Conservation (phyloP, 2,888 invertebrate genomes). For the Apomyelois bistriatella region DNA sequence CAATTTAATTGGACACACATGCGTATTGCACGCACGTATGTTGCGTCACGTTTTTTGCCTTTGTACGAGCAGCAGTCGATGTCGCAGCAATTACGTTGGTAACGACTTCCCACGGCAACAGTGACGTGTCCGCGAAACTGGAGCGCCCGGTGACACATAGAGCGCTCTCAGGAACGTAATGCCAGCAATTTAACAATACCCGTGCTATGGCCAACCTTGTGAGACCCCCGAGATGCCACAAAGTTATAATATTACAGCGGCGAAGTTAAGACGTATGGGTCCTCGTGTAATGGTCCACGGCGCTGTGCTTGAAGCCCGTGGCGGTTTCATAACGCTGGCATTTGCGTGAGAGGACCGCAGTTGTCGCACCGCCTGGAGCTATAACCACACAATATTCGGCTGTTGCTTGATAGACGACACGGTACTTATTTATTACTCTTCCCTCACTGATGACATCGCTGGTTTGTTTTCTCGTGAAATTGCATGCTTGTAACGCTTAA, state of each 20-base stretch:
- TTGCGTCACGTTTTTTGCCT: conserved; percentile 20
- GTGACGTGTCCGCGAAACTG: conserved; percentile 51
- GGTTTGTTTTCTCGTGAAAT: conserved; percentile 1
- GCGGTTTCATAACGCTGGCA: conserved; percentile 57
- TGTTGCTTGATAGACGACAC: conserved; percentile 17
- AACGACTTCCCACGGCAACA: conserved; percentile 64
- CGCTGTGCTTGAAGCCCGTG: conserved; percentile 36
- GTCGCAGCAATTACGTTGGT: conserved; percentile 48
- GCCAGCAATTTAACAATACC: conserved; percentile 55
- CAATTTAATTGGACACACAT: conserved; percentile 4
- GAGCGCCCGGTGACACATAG: conserved; percentile 65
- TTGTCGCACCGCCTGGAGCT: conserved; percentile 45
- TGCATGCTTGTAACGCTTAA: neutral
- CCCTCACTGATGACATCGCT: conserved; percentile 11
- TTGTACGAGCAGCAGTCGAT: conserved; percentile 23
- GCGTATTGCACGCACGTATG: neutral
- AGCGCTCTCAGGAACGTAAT: conserved; percentile 50
- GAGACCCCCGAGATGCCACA: conserved; percentile 30
- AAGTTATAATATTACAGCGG: conserved; percentile 11
- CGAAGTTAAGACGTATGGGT: conserved; percentile 29
- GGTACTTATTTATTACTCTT: conserved; percentile 12
- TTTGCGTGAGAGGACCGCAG: conserved; percentile 54
- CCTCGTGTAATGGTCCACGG: conserved; percentile 36
- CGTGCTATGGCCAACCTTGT: conserved; percentile 35
- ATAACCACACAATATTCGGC: conserved; percentile 32